phyloP scores from a whole-genome alignment of 2,888 invertebrate species.

The Pyrocoelia pectoralis region DNA sequence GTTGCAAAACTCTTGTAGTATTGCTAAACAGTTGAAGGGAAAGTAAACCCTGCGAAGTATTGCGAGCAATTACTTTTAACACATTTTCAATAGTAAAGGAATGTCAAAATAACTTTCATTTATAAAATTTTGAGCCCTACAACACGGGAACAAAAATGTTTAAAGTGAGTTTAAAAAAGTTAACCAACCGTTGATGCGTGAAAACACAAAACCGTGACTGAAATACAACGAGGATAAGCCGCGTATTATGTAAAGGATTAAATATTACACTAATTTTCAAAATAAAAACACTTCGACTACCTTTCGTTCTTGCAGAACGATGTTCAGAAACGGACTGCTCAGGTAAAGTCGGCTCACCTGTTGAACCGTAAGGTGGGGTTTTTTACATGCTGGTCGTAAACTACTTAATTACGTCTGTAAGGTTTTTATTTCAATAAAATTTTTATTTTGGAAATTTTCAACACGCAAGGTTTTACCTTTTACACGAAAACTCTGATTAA shows the following conservation, averaged over 20 bases:
- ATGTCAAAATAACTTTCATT: slow-evolving; percentile 9
- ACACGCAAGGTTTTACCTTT: too few species aligned
- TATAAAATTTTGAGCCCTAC: too few species aligned
- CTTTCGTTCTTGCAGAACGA: slow-evolving; percentile 38
- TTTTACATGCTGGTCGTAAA: slow-evolving; percentile 34
- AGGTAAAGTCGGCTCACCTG: slow-evolving; percentile 56
- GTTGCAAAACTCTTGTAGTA: neutral
- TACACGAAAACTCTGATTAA: too few species aligned
- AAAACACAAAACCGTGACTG: slow-evolving; percentile 4
- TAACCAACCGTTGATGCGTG: too few species aligned
- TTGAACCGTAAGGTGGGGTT: slow-evolving; percentile 52
- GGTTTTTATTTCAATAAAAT: neutral
- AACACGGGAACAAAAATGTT: too few species aligned
- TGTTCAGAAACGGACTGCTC: slow-evolving; percentile 49
- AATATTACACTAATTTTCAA: neutral
- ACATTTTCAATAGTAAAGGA: neutral
- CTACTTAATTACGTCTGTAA: slow-evolving; percentile 10
- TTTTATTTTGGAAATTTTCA: too few species aligned
- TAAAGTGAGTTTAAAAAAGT: too few species aligned
- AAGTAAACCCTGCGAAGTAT: slow-evolving; percentile 10
- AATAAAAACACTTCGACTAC: slow-evolving; percentile 14
- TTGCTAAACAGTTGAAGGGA: slow-evolving; percentile 13
- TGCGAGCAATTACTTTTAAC: slow-evolving; percentile 1
- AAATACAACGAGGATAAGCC: neutral
- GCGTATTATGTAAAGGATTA: neutral